phyloP scores from a whole-genome alignment of 2,797 vertebrate genomes.

The Manis pentadactyla region DNA sequence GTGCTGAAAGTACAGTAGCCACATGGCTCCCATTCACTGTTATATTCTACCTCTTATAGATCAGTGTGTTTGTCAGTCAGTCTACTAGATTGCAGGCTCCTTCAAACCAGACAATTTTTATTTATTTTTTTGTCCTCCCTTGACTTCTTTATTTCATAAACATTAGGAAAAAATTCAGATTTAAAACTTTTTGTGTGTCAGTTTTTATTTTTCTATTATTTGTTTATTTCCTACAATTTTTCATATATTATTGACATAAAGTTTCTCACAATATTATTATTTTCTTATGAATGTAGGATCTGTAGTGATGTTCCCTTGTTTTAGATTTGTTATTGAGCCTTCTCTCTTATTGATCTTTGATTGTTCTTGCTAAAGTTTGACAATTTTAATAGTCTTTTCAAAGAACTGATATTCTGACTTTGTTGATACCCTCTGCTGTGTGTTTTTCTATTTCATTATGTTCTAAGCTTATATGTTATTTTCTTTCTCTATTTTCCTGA shows the following conservation, averaged over 20 bases:
- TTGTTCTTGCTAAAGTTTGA: not conserved
- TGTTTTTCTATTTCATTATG: not conserved
- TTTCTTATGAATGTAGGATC: not conserved
- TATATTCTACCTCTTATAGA: not conserved
- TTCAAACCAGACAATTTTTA: not conserved
- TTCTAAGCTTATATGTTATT: not conserved
- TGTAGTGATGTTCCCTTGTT: not conserved
- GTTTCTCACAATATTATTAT: not conserved
- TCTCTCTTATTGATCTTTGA: not conserved
- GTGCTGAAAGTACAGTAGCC: not conserved
- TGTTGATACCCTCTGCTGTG: not conserved
- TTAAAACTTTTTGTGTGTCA: not conserved
- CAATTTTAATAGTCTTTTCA: not conserved
- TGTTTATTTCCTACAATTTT: not conserved
- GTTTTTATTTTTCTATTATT: not conserved
- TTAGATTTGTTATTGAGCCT: not conserved
- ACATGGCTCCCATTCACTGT: not conserved
- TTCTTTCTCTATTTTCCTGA: not conserved
- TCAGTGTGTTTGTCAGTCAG: not conserved
- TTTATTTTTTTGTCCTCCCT: not conserved
- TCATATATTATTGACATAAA: not conserved
- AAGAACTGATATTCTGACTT: not conserved
- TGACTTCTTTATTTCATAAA: not conserved
- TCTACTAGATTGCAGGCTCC: not conserved
- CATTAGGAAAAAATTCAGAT: not conserved